Base-by-base conservation (phyloP, 2,888 invertebrate species). In the Seira sanloemensis region DNA sequence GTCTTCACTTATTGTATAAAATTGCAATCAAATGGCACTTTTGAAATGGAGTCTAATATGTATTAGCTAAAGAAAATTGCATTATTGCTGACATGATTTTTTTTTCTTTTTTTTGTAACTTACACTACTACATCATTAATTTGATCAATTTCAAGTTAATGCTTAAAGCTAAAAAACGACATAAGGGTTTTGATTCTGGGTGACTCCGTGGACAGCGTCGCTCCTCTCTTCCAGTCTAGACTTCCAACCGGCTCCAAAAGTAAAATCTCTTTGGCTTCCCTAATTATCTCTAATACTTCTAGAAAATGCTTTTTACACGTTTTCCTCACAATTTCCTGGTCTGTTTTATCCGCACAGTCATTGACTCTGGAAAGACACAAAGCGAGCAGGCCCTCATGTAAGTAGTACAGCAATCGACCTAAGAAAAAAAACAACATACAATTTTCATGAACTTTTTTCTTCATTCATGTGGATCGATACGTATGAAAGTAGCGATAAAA, bases 101-200 rank as follows among this genome's bases (percentile, higher is more conserved):
- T n/a, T n/a, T n/a, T n/a, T n/a, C n/a, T n/a, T n/a, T n/a, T n/a
- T n/a, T n/a, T n/a, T n/a, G n/a, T n/a, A n/a, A n/a, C n/a, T n/a
- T n/a, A n/a, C n/a, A n/a, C n/a, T n/a, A n/a, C n/a, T n/a, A n/a
- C n/a, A n/a, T n/a, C n/a, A n/a, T n/a, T n/a, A n/a, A n/a, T n/a
- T n/a, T n/a, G n/a, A n/a, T n/a, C n/a, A 37, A 37, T 37, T 37
- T 37, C 37, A 37, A 62, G 50, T 74, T 25, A 85, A 24, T 74
- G 67, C 71, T 83, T 86, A 71, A 86, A 86, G 25, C 83, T 83
- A 66, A 87, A 87, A 62, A 83, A 85, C 24, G 79, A 62, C 87
- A 87, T 87, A 25, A 87, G 80, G 19, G 83, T 58, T 73, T 80
- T 80, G 18, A 87, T 62, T 74, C 82, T 79, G 16, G 87, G 80